Evolutionary conservation across 2,113 vertebrate species (phyloP).

Genomic region (Cygnus atratus): DNA sequence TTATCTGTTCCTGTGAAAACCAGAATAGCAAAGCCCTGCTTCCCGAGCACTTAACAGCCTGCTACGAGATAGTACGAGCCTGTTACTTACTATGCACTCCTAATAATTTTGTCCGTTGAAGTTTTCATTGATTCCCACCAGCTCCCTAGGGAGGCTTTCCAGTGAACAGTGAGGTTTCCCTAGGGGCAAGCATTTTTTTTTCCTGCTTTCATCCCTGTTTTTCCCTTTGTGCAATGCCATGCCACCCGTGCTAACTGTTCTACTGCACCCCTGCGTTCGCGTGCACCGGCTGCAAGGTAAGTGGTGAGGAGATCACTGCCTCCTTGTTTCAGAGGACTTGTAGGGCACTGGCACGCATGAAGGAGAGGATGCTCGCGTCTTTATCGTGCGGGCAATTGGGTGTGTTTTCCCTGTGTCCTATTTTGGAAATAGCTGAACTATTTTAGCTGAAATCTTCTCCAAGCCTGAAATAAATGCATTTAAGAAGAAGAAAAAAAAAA

Average conservation of each 20-base stretch:
- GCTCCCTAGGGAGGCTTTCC: not conserved
- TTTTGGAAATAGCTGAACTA: constrained; percentile 50
- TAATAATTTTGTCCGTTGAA: not conserved
- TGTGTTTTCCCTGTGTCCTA: not conserved
- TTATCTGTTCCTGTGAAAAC: not conserved
- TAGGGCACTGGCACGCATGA: not conserved
- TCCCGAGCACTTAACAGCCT: not conserved
- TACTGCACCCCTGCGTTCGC: not conserved
- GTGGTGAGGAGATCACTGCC: not conserved
- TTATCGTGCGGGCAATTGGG: not conserved
- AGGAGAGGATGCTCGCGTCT: not conserved
- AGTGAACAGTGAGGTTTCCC: not conserved
- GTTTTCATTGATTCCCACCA: not conserved
- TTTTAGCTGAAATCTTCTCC: constrained; percentile 50
- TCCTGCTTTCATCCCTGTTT: not conserved
- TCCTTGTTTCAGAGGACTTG: constrained; percentile 10
- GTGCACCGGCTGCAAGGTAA: not conserved
- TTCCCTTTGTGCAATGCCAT: accelerated
- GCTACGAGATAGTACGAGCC: not conserved
- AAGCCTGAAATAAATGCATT: constrained; percentile 53
- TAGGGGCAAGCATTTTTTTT: not conserved
- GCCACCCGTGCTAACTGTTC: not conserved
- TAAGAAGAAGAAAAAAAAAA: not conserved
- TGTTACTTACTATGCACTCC: not conserved
- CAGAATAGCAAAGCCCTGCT: not conserved